Conservation (phyloP, 2,888 invertebrate species). For the Megastigmus dorsalis region DNA sequence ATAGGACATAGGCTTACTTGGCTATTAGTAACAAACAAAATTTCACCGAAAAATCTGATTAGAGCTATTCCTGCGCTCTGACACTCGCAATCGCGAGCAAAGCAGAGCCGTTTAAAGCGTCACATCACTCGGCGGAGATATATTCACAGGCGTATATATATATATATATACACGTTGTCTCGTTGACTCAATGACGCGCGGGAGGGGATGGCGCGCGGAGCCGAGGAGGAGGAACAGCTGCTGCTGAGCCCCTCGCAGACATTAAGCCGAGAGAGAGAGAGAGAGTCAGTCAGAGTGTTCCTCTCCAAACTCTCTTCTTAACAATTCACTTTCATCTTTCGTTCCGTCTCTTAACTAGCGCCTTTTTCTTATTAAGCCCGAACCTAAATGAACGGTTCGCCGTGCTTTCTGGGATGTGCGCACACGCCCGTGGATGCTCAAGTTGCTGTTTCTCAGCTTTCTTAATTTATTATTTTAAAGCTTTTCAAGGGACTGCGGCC, state of each 20-base stretch:
- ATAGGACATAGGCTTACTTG: no score
- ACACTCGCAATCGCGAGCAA: no score
- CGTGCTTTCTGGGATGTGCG: neutral
- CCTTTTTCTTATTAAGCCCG: constrained; percentile 29
- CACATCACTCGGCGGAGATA: no score
- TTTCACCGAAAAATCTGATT: no score
- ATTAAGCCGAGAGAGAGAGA: constrained; percentile 8
- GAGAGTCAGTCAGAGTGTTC: no score
- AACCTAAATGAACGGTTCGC: neutral
- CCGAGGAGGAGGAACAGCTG: constrained; percentile 15
- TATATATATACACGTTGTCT: constrained; percentile 8
- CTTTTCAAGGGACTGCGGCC: neutral
- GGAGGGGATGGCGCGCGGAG: constrained; percentile 27
- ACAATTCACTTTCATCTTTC: constrained; percentile 50
- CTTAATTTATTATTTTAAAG: constrained; percentile 17
- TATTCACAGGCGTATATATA: no score
- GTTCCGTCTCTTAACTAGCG: constrained; percentile 27
- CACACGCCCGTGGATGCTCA: neutral
- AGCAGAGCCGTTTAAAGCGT: no score
- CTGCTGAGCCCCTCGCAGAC: neutral
- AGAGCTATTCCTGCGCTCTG: no score
- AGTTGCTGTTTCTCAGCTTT: no score
- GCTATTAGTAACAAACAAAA: no score
- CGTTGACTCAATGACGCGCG: constrained; percentile 32
- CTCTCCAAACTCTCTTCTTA: constrained; percentile 29